phyloP scores from a whole-genome alignment of 2,113 vertebrate species.

The Psilopogon haemacephalus region DNA sequence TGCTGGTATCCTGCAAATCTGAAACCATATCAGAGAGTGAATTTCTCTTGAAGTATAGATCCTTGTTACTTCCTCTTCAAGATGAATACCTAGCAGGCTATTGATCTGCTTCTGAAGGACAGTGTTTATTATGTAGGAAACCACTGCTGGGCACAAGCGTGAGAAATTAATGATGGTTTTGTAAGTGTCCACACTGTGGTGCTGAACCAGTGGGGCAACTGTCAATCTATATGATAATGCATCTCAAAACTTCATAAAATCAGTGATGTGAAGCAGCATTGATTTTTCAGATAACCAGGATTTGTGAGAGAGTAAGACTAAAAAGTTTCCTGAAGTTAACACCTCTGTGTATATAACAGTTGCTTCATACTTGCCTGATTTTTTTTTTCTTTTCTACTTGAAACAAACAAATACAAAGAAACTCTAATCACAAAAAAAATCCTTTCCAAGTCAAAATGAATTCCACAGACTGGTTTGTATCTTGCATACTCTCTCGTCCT shows the following conservation, averaged over 20 bases:
- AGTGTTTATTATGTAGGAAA: slow-evolving; percentile 75
- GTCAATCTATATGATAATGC: slow-evolving; percentile 85
- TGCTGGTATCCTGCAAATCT: slow-evolving; percentile 15
- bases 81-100: slow-evolving; percentile 74
- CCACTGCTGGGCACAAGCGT: slow-evolving; percentile 62
- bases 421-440: background rate
- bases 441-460: background rate
- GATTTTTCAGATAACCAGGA: slow-evolving; percentile 75
- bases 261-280: slow-evolving; percentile 76
- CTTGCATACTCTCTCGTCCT: background rate
- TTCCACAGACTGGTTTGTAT: background rate
- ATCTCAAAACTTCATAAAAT: slow-evolving; percentile 80
- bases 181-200: slow-evolving; percentile 73
- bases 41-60: slow-evolving; percentile 61
- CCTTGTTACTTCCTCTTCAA: slow-evolving; percentile 66
- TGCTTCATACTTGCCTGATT: background rate
- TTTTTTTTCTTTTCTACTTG: background rate
- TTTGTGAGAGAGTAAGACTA: slow-evolving; percentile 52
- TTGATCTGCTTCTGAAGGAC: slow-evolving; percentile 78
- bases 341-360: slow-evolving; percentile 20
- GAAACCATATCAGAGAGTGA: slow-evolving; percentile 19
- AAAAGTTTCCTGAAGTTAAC: slow-evolving; percentile 69
- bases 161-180: slow-evolving; percentile 81
- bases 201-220: slow-evolving; percentile 75
- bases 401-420: background rate